Base-by-base conservation (phyloP, 2,113 vertebrate species). In the Gavia stellata region DNA sequence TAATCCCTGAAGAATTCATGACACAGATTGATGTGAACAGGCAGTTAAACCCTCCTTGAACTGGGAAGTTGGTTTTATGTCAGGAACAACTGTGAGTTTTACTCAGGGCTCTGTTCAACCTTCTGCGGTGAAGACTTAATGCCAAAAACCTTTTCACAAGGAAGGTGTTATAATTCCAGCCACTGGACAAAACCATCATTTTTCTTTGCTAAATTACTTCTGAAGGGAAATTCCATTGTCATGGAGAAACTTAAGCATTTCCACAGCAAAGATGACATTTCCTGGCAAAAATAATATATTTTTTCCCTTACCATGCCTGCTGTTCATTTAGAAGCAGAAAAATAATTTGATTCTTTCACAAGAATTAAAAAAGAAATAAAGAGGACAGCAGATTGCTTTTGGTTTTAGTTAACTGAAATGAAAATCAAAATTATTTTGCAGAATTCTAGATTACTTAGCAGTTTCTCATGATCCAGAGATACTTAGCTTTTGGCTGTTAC, bases 151-250 rank as follows among this genome's bases (percentile, higher is more conserved):
- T 86, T 85, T 86, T 73, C 4, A 7, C 74, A 80, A 87, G 81
- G 89, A 96, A 97, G 91, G 89, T 73, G 86, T n/a, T 92, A 82
- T 58, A 94, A 96, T 90, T 96, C 70, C 84, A 95, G 81, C 81
- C 86, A 80, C 86, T 80, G 95, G 86, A 94, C 92, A 92, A 91
- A 91, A 8, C n/a, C 12, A 17, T 85, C 18, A 13, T 86, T 87
- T 94, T 84, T 88, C 65, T 63, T 90, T 80, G 36, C 53, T 85
- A 91, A 91, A 92, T 91, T 92, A 56, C 25, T 94, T 94, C 70
- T 66, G 81, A 92, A 87, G 67, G 93, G 62, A 97, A 97, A 91
- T 85, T 96, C 91, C 87, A 82, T 87, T 96, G 97, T 85, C 89
- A 82, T 38, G 74, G 94, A 95, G 94, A 96, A 96, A 88, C 79